phyloP scores from a whole-genome alignment of 2,113 vertebrate genomes.

The Megaceryle torquata region DNA sequence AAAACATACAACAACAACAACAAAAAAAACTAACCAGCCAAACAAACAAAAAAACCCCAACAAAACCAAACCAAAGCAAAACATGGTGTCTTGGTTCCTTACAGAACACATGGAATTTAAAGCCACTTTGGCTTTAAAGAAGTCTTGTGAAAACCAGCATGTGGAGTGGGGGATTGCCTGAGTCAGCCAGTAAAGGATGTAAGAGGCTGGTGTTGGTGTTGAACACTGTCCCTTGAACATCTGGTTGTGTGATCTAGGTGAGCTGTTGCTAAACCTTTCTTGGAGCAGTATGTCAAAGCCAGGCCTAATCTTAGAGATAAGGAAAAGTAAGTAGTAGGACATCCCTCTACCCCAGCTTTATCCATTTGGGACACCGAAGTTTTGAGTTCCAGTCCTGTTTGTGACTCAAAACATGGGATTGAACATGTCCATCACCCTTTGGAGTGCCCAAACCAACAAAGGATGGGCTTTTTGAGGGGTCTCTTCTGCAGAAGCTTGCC shows the following conservation, averaged over 20 bases:
- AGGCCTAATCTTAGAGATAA: not conserved
- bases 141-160: not conserved
- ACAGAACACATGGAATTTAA: not conserved
- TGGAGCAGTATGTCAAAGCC: fast-evolving
- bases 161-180: fast-evolving
- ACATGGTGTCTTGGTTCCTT: not conserved
- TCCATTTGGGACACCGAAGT: not conserved
- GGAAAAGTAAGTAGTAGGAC: not conserved
- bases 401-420: not conserved
- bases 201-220: not conserved
- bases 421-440: not conserved
- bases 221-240: not conserved
- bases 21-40: too few species aligned
- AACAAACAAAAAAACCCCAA: fast-evolving
- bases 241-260: not conserved
- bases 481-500: not conserved
- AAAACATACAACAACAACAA: too few species aligned
- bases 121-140: not conserved
- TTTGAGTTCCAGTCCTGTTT: not conserved
- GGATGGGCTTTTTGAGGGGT: not conserved
- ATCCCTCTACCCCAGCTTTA: not conserved
- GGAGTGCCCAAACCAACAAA: not conserved
- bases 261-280: not conserved
- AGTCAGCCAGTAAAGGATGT: not conserved
- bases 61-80: not conserved